phyloP scores from a whole-genome alignment of 2,113 vertebrate genomes.

The Ovis canadensis region DNA sequence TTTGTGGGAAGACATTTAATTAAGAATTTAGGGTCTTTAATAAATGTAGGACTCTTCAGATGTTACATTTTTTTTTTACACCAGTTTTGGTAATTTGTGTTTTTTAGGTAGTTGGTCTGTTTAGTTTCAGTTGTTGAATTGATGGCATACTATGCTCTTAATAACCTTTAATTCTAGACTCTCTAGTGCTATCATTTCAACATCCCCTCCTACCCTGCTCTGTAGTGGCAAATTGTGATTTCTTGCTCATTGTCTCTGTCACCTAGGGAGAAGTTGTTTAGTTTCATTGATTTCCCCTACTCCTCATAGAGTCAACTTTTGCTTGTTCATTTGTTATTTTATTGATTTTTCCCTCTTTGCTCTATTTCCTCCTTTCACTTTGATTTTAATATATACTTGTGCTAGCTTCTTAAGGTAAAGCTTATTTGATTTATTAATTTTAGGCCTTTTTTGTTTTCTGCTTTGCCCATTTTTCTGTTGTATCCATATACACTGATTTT shows the following conservation, averaged over 20 bases:
- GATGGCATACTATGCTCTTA: not conserved
- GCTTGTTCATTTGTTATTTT: not conserved
- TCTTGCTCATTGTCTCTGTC: not conserved
- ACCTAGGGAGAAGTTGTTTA: not conserved
- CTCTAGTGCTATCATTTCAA: not conserved
- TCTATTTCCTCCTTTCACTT: slow-evolving; percentile 5
- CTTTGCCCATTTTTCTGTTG: not conserved
- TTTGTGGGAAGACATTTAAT: not conserved
- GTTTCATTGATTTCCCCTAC: not conserved
- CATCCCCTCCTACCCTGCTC: not conserved
- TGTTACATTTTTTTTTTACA: not conserved
- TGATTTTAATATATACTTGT: not conserved
- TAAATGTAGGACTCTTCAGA: not conserved
- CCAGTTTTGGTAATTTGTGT: not conserved
- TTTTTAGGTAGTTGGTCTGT: not conserved
- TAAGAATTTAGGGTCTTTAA: not conserved
- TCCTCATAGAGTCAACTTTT: not conserved
- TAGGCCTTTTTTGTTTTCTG: not conserved
- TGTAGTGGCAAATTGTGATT: not conserved
- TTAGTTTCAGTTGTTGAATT: not conserved
- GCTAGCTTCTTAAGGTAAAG: not conserved
- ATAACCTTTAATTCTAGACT: not conserved
- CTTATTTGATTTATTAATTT: not conserved
- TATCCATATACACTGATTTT: not conserved
- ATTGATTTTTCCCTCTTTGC: not conserved